Evolutionary conservation across 2,797 vertebrate species (phyloP), one percentile per base, ranked within the genome.

Genomic region (Lacerta bilineata): DNA sequence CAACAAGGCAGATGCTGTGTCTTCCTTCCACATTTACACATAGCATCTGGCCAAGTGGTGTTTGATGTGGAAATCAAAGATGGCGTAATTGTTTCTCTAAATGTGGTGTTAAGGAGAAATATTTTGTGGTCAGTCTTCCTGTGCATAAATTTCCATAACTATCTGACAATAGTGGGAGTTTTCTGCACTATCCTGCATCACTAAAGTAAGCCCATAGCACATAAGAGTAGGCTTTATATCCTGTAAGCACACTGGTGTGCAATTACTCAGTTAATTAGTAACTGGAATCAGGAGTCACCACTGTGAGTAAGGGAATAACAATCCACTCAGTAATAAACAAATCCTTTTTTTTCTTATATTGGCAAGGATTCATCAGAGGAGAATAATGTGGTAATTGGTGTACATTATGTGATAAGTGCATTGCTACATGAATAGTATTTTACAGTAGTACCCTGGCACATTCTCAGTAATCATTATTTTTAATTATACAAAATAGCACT

Each of bases 341-440:
- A 86, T 84, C 9, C 13, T 33, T 88, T 88, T 79, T 80, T 59
- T 7, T 27, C 3, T 68, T 75, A 43, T 1, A 13, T 85, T 90
- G 7, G 78, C 76, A 87, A 87, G 36, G n/a, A 59, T 5, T 88
- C 1, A 83, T 84, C 39, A 72, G 88, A 89, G 86, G 87, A 76
- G 59, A 86, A n/a, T 90, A 80, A 80, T 82, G 80, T 76, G 15
- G 2, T 61, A 84, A 61, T 91, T 43, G 78, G 33, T 27, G 2
- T 83, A 61, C 1, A 0, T 39, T 87, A 61, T 72, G 78, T 91
- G 2, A 15, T 92, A 91, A 85, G 86, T 90, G 8, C 61, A 91
- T 92, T 84, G 78, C 74, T 90, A 81, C 78, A 75, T 82, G 80
- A 91, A 74, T 36, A 50, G 20, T 85, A 55, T 95, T 92, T 93